Conservation (phyloP, 1,140 invertebrate genomes). For the Platyscapa corneri region DNA sequence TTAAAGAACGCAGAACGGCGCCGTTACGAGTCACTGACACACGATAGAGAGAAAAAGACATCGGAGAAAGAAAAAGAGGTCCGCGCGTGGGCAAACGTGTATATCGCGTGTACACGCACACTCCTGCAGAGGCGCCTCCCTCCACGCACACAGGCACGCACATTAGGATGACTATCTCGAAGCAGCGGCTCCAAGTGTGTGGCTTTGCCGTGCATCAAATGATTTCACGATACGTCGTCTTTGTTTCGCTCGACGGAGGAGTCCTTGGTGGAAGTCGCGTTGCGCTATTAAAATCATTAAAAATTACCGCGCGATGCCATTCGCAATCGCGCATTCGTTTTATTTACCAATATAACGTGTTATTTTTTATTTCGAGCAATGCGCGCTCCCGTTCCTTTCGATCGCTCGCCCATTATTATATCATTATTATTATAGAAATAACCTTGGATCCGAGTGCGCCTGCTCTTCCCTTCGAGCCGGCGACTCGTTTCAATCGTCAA, state of each 20-base stretch:
- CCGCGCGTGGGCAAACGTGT: conserved; percentile 28
- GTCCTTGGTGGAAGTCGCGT: conserved; percentile 28
- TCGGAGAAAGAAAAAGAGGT: not conserved
- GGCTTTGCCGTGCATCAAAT: conserved; percentile 20
- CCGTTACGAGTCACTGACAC: conserved; percentile 30
- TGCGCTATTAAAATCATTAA: conserved; percentile 13
- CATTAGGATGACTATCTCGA: not conserved
- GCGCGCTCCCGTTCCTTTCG: not conserved
- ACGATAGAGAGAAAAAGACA: not conserved
- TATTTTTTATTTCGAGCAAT: not conserved
- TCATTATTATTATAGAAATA: not conserved
- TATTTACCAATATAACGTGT: not conserved
- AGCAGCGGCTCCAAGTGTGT: not conserved
- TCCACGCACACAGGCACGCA: not conserved
- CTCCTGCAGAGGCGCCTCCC: too few relatives aligned
- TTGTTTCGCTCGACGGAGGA: conserved; percentile 15
- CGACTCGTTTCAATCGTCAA: too few relatives aligned
- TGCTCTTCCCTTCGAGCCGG: too few relatives aligned
- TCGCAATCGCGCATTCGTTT: not conserved
- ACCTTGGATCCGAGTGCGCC: not conserved
- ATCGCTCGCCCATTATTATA: not conserved
- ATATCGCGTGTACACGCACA: not conserved
- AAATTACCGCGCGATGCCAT: not conserved
- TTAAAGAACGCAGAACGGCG: not conserved
- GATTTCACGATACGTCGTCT: conserved; percentile 1